phyloP scores from a whole-genome alignment of 2,888 invertebrate genomes.

The Coelogynopora nodosa region DNA sequence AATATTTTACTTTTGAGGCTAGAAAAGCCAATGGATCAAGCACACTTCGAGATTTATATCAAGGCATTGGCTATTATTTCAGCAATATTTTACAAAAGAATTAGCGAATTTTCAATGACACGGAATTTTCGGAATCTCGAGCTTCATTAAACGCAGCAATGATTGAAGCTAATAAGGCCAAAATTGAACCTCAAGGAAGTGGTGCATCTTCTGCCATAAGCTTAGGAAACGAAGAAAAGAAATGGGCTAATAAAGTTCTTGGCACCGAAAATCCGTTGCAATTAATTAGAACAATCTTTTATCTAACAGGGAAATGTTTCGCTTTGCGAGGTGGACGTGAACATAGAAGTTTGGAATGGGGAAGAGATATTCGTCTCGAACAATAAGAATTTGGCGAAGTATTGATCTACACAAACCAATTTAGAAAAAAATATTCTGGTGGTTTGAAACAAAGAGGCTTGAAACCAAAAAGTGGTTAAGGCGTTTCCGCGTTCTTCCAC shows the following conservation, averaged over 20 bases:
- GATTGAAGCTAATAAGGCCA: slow-evolving; percentile 29
- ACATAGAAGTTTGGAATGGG: slow-evolving; percentile 21
- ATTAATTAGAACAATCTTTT: slow-evolving; percentile 36
- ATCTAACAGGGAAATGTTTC: slow-evolving; percentile 10
- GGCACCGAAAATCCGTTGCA: slow-evolving; percentile 6
- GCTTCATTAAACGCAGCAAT: slow-evolving; percentile 26
- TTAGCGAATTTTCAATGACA: slow-evolving; percentile 37
- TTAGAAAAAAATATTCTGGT: not conserved
- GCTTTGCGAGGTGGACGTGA: slow-evolving; percentile 1
- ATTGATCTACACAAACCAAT: not conserved
- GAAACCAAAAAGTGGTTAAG: not conserved
- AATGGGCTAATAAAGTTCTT: slow-evolving; percentile 23
- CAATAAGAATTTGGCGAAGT: slow-evolving; percentile 23
- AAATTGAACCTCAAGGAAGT: slow-evolving; percentile 31
- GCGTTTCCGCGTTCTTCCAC: slow-evolving; percentile 9
- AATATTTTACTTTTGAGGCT: slow-evolving; percentile 33
- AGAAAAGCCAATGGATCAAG: slow-evolving; percentile 16
- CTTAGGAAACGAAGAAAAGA: slow-evolving; percentile 20
- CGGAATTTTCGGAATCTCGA: slow-evolving; percentile 30
- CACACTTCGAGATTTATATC: slow-evolving; percentile 29
- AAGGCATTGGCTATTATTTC: slow-evolving; percentile 36
- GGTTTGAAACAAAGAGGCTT: not conserved
- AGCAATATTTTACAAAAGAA: slow-evolving; percentile 22
- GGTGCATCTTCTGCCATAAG: slow-evolving; percentile 33
- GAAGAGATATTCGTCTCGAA: slow-evolving; percentile 16